These are phyloP conservation scores for Sipha flava DNA, from an alignment of 1,140 invertebrate species.

Conservation along the genomic window DNA sequence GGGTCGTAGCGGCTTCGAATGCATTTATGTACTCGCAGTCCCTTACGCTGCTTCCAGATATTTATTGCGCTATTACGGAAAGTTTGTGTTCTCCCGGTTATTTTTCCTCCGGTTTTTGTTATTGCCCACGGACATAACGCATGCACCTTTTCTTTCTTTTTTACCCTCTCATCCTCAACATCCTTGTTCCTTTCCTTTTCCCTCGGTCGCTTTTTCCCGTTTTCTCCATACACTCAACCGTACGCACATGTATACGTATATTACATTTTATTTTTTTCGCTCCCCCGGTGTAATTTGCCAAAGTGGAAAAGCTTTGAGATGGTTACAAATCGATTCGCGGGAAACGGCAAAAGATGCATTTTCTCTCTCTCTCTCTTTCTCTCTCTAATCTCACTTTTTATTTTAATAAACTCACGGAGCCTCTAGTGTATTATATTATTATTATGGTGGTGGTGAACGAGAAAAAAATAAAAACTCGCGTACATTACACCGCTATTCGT, in stretches of 20 bases:
- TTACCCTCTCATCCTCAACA: not conserved
- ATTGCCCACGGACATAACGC: conserved; percentile 14
- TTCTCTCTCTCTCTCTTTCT: not conserved
- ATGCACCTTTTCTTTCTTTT: not conserved
- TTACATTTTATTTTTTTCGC: not conserved
- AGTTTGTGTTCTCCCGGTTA: conserved; percentile 13
- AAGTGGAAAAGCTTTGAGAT: conserved; percentile 12
- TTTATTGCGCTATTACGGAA: conserved; percentile 28
- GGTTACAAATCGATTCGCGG: not conserved
- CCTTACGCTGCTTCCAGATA: not conserved
- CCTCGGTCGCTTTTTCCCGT: not conserved
- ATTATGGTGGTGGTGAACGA: not conserved
- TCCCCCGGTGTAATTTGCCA: conserved; percentile 19
- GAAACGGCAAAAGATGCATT: not conserved
- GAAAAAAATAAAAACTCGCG: not conserved
- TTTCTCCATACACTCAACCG: too few species aligned
- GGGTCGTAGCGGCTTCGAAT: not conserved
- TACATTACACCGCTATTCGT: too few species aligned
- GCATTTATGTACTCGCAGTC: conserved; percentile 22
- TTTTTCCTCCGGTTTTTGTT: conserved; percentile 23
- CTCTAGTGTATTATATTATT: too few species aligned
- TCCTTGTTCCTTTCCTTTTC: not conserved
- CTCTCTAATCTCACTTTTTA: not conserved
- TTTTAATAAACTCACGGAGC: not conserved
- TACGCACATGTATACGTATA: too few species aligned